phyloP scores from a whole-genome alignment of 2,113 vertebrate genomes.

The Protobothrops mucrosquamatus region DNA sequence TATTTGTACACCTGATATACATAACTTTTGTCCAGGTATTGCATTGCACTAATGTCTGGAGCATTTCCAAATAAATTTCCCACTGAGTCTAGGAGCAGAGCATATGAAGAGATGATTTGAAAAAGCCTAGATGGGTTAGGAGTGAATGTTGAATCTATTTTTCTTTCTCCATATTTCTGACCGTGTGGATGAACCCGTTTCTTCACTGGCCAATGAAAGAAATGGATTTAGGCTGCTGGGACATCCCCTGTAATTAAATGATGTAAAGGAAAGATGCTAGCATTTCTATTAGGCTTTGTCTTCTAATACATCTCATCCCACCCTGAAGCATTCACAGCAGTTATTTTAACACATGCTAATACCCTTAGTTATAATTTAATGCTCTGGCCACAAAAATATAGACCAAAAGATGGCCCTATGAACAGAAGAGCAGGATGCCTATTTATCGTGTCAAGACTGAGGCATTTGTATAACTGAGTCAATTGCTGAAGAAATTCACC shows the following conservation, averaged over 20 bases:
- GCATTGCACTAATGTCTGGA: neutral
- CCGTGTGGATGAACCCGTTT: slow-evolving; percentile 43
- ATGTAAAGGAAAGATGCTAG: neutral
- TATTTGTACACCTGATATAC: neutral
- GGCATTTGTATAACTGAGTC: neutral
- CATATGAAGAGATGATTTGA: neutral
- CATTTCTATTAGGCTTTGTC: neutral
- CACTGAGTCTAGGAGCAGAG: neutral
- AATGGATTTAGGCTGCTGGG: slow-evolving; percentile 57
- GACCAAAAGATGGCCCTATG: neutral
- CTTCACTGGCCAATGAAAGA: slow-evolving; percentile 49
- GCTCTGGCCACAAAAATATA: neutral
- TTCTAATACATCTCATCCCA: neutral
- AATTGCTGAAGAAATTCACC: neutral
- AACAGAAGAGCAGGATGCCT: neutral
- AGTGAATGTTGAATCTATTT: neutral
- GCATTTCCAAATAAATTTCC: neutral
- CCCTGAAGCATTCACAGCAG: neutral
- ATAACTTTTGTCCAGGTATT: neutral
- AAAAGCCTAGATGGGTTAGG: neutral
- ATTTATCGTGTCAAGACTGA: neutral
- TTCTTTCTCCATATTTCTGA: slow-evolving; percentile 52
- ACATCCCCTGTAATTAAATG: slow-evolving; percentile 70
- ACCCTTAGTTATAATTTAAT: neutral
- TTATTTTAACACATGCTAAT: neutral